These are phyloP conservation scores for Cyclophora punctaria DNA, from an alignment of 2,888 invertebrate species.

Conservation along the genomic window DNA sequence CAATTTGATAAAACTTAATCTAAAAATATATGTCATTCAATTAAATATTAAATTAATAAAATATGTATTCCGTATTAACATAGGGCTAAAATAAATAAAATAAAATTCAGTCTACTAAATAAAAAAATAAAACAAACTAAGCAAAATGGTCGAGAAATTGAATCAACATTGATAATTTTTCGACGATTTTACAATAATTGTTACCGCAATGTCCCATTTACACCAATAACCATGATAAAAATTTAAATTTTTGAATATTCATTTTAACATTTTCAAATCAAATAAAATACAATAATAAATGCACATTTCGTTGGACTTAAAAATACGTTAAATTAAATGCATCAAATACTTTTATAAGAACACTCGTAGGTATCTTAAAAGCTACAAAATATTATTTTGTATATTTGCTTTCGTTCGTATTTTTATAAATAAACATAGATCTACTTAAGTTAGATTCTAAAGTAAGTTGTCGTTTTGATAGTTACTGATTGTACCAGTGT, in stretches of 20 bases:
- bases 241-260: conserved; percentile 9
- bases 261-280: neutral
- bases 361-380: too few species aligned
- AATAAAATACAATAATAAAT: conserved; percentile 13
- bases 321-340: neutral
- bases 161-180: conserved; percentile 26
- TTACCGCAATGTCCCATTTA: conserved; percentile 27
- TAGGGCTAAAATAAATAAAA: conserved; percentile 41
- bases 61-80: too few species aligned
- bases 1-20: neutral
- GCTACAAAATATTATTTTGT: too few species aligned
- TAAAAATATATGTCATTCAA: neutral
- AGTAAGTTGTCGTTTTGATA: too few species aligned
- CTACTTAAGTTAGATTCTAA: too few species aligned
- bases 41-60: too few species aligned
- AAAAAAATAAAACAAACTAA: conserved; percentile 24
- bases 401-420: too few species aligned
- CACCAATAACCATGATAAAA: conserved; percentile 14
- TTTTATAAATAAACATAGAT: too few species aligned
- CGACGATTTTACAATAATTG: conserved; percentile 53
- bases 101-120: conserved; percentile 54
- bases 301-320: conserved; percentile 5
- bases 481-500: too few species aligned
- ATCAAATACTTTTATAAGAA: neutral
- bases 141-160: conserved; percentile 59